These are phyloP conservation scores for Drosophila lacteicornis DNA, from an alignment of 1,140 invertebrate genomes.

Conservation along the genomic window DNA sequence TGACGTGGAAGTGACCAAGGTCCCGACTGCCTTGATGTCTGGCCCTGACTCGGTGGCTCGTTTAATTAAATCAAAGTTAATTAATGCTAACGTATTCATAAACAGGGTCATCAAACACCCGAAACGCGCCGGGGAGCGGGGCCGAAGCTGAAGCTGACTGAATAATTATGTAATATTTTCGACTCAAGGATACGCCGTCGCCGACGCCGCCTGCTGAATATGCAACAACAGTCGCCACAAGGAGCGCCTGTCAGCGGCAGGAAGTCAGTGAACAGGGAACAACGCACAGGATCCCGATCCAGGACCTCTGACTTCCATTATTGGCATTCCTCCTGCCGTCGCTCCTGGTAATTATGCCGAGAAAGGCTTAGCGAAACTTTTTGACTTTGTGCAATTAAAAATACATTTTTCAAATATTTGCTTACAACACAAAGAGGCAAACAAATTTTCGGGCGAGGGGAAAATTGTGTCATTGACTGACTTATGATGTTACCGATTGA, in stretches of 20 bases:
- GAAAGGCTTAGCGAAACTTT: conserved; percentile 72
- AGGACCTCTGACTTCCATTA: conserved; percentile 30
- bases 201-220: conserved; percentile 56
- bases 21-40: conserved; percentile 37
- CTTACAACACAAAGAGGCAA: conserved; percentile 50
- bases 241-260: conserved; percentile 44
- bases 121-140: conserved; percentile 36
- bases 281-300: conserved; percentile 9
- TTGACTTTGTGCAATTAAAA: conserved; percentile 79
- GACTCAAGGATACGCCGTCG: conserved; percentile 28
- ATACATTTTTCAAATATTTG: conserved; percentile 80
- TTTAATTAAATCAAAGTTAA: conserved; percentile 84
- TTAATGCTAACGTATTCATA: conserved; percentile 83
- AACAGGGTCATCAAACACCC: conserved; percentile 83
- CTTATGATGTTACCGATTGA: conserved; percentile 23
- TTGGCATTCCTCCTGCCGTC: conserved; percentile 35
- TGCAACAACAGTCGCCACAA: conserved; percentile 60
- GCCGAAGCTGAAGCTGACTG: conserved; percentile 34
- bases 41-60: conserved; percentile 44
- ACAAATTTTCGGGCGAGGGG: conserved; percentile 14
- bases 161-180: conserved; percentile 81
- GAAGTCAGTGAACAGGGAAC: conserved; percentile 28
- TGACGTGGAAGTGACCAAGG: conserved; percentile 62
- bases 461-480: conserved; percentile 47
- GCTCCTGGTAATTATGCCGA: conserved; percentile 57